These are phyloP conservation scores for Stegana nigrithorax DNA, from an alignment of 2,888 invertebrate species.

Conservation along the genomic window DNA sequence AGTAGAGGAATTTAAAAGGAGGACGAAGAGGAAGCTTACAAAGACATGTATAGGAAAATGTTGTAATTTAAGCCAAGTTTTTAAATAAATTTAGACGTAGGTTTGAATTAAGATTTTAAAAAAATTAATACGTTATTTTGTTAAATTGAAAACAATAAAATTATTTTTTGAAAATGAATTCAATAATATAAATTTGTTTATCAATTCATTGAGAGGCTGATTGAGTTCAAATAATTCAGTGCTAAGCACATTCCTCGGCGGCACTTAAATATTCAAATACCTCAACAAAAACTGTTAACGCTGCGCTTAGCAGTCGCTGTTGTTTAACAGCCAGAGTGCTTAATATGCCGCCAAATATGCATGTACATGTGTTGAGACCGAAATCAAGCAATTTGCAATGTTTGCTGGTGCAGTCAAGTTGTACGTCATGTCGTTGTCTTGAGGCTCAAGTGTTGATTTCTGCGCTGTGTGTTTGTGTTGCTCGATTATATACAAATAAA, in stretches of 20 bases:
- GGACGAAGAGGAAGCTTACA: background rate
- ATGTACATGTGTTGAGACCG: too few relatives aligned
- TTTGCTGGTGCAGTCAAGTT: background rate
- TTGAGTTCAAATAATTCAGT: background rate
- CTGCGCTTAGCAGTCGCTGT: too few relatives aligned
- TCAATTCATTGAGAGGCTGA: background rate
- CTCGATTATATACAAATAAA: conserved; percentile 62
- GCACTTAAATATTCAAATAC: too few relatives aligned
- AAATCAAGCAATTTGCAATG: too few relatives aligned
- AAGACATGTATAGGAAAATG: background rate
- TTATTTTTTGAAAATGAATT: background rate
- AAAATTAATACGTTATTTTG: background rate
- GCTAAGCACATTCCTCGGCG: too few relatives aligned
- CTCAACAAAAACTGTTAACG: too few relatives aligned
- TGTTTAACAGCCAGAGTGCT: too few relatives aligned
- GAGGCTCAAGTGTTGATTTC: background rate
- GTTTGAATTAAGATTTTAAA: background rate
- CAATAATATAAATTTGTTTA: background rate
- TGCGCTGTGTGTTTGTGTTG: conserved; percentile 53
- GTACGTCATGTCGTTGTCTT: background rate
- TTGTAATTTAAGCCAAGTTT: background rate
- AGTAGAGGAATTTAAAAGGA: conserved; percentile 18
- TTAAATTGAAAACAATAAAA: background rate
- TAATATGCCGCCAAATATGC: too few relatives aligned
- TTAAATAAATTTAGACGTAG: background rate